phyloP scores from a whole-genome alignment of 1,140 invertebrate species.

The Drosophila sproati region DNA sequence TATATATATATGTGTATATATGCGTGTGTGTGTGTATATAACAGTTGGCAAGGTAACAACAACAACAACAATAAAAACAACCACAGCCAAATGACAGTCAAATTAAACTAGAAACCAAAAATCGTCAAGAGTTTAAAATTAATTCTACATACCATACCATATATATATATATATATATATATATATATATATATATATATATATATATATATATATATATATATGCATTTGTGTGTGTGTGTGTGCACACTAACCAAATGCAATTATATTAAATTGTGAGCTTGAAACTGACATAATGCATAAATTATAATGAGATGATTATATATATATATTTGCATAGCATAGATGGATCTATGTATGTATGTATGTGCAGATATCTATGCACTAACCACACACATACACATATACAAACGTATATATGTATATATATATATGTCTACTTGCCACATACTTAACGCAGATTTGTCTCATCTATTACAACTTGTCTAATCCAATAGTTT shows the following conservation, averaged over 20 bases:
- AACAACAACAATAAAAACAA: too few relatives aligned
- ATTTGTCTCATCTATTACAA: constrained; percentile 8
- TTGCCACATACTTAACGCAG: constrained; percentile 10
- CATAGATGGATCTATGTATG: neutral
- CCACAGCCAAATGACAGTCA: neutral
- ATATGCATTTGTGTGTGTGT: too few relatives aligned
- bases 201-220: too few relatives aligned
- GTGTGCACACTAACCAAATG: constrained; percentile 6
- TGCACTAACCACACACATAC: too few relatives aligned
- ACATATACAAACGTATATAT: neutral
- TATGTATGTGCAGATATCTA: neutral
- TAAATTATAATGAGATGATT: constrained; percentile 22
- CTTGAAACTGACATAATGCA: constrained; percentile 17
- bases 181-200: too few relatives aligned
- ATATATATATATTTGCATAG: neutral
- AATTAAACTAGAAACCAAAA: neutral
- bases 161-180: too few relatives aligned
- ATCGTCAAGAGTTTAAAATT: too few relatives aligned
- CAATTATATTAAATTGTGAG: constrained; percentile 20
- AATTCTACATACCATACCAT: too few relatives aligned
- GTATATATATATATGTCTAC: neutral
- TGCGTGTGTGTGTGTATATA: constrained; percentile 1
- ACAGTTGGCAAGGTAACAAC: constrained; percentile 15
- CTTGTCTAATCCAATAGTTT: too few relatives aligned
- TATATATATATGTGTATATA: too few relatives aligned